Base-by-base conservation (phyloP, 2,888 invertebrate species). In the Agrotis exclamationis region DNA sequence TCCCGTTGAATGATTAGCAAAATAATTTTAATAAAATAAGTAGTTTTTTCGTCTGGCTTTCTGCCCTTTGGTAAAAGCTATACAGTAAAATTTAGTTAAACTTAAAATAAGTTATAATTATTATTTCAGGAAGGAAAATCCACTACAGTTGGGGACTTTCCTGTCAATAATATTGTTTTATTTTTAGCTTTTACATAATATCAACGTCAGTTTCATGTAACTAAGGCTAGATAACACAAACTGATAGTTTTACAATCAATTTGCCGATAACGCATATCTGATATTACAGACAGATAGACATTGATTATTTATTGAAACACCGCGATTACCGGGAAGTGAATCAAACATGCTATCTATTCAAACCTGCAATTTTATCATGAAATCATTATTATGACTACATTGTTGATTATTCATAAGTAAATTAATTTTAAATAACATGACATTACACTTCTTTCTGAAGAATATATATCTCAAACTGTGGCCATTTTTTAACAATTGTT, bases 231-330 rank as follows among this genome's bases (percentile, higher is more conserved):
- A 70, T 71, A 69, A 51, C 22, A 59, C 60, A 18, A 53, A 76
- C 63, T 24, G 13, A 53, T 65, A 63, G 68, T 73, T 69, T 63
- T 58, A 77, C 59, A 82, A 82, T 81, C 63, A 82, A 69, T 69
- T 71, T 45, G 16, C 73, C 72, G 83, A 85, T 79, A 77, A 59
- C 65, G 51, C 54, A 56, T 82, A 82, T 82, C 79, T 66, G 74
- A 73, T 60, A 50, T 20, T 51, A 33, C n/a, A n/a, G 24, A 44
- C 51, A 45, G 68, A 82, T 72, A 81, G 70, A 33, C 63, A 47
- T 50, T 58, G 60, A 67, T 62, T 69, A 28, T 50, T n/a, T 65
- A 54, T 62, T 63, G 80, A 53, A 62, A 73, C 14, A 9, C 48
- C 45, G 39, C 50, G 28, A 68, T 64, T 70, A 62, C 18, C 6